Evolutionary conservation across 2,888 invertebrate genomes (phyloP), one percentile per base, ranked within the genome.

Genomic region (Rapana venosa): DNA sequence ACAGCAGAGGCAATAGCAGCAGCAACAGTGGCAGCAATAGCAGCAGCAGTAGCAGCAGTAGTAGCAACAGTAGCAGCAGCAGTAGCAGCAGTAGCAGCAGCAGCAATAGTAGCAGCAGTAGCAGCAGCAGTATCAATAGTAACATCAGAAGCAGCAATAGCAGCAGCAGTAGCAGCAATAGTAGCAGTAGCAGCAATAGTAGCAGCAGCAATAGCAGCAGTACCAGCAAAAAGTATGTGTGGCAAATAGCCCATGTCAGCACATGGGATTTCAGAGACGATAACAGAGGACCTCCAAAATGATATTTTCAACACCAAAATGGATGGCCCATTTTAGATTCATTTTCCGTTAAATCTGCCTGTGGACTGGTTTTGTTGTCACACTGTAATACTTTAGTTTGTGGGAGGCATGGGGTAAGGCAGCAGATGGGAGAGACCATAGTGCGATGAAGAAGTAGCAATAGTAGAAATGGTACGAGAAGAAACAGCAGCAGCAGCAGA

Each of bases 101-200:
- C 66, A 66, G 26, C 66, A 66, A 13, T 66, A 66, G 13, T 13
- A 17, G 13, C 26, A 66, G 2, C 13, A 66, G 13, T 13, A 66
- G 66, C 26, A 22, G 66, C 13, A 66, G 13, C 66, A 13, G 66
- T 13, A 66, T 4, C 13, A 66, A 13, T 13, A 66, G 83, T 83
- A 83, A 83, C 83, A 83, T 56, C 81, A 81, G 88, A 58, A 81
- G 88, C 83, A 81, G 83, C 81, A 32, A 56, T 83, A 88, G 88
- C 58, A 58, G 88, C 81, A 88, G 88, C 70, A 81, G 88, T 88
- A 58, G 88, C 81, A 79, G 83, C 81, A 81, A 61, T 88, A 88
- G 83, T 83, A 58, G 36, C 35, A 47, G 83, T 88, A 56, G 88
- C 81, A 81, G 88, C 81, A 81, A 61, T 88, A 81, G 83, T 83